Evolutionary conservation across 1,140 invertebrate species (phyloP).

Genomic region (Hyphantria cunea): DNA sequence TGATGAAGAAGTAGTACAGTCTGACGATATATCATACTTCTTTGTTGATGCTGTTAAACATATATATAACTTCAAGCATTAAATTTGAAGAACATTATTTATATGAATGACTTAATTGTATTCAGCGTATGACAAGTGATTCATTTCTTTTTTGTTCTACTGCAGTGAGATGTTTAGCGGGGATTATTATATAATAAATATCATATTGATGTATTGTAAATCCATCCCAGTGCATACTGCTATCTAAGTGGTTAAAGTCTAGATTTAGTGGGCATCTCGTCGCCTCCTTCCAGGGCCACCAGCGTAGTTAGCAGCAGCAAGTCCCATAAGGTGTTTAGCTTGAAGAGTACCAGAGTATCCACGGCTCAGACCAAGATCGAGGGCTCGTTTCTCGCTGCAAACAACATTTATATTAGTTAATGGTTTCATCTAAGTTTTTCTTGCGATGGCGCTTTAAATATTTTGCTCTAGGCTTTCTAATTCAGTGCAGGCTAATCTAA

Average conservation of each 20-base stretch:
- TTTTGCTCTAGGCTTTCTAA: not conserved
- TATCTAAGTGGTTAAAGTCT: conserved; percentile 15
- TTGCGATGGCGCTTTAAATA: not conserved
- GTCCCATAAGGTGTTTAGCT: conserved; percentile 94
- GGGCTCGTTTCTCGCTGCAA: conserved; percentile 88
- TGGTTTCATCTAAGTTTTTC: not conserved
- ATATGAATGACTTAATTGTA: conserved; percentile 13
- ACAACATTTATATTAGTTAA: conserved; percentile 5
- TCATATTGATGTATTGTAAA: conserved; percentile 1
- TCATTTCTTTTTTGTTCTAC: conserved; percentile 6
- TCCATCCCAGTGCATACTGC: conserved; percentile 27
- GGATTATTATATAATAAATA: not conserved
- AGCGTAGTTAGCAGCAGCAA: conserved; percentile 93
- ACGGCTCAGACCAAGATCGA: conserved; percentile 91
- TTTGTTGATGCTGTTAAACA: conserved; percentile 10
- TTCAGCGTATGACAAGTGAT: conserved; percentile 6
- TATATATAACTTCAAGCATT: conserved; percentile 25
- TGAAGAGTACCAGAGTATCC: conserved; percentile 94
- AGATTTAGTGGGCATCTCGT: conserved; percentile 80
- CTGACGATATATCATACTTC: conserved; percentile 1
- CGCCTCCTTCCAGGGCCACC: conserved; percentile 92
- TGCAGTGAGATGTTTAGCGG: conserved; percentile 11
- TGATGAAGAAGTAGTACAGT: not conserved
- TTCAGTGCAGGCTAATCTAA: too few species aligned
- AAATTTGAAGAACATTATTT: conserved; percentile 21